These are phyloP conservation scores for Drosophila paramelanica DNA, from an alignment of 2,888 invertebrate species.

Conservation along the genomic window DNA sequence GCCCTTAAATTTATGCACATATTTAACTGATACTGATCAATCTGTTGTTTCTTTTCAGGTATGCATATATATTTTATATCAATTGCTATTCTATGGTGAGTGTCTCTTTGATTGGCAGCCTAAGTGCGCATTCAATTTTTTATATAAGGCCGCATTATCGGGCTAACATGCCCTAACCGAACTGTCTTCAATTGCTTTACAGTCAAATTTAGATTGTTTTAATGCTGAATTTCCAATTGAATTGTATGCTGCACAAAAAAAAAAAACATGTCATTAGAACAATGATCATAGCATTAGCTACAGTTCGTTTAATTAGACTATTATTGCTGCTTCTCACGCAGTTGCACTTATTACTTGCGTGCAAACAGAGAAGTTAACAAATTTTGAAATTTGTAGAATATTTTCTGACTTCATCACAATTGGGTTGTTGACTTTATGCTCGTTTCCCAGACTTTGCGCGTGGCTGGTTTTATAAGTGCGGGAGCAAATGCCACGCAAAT, in stretches of 20 bases:
- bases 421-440: slow-evolving; percentile 2
- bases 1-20: slow-evolving; percentile 19
- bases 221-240: slow-evolving; percentile 21
- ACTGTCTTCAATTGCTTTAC: slow-evolving; percentile 34
- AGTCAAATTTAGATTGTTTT: slow-evolving; percentile 31
- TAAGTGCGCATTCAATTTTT: slow-evolving; percentile 52
- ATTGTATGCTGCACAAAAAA: slow-evolving; percentile 32
- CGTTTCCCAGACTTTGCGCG: slow-evolving; percentile 24
- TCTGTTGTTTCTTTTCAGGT: slow-evolving; percentile 61
- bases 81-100: slow-evolving; percentile 66
- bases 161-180: slow-evolving; percentile 22
- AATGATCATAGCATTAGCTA: slow-evolving; percentile 12
- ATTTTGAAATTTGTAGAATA: slow-evolving; percentile 2
- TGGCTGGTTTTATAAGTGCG: neutral
- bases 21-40: slow-evolving; percentile 23
- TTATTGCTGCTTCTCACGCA: slow-evolving; percentile 22
- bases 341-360: slow-evolving; percentile 36
- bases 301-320: slow-evolving; percentile 22
- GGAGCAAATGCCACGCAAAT: slow-evolving; percentile 22
- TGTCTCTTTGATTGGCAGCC: slow-evolving; percentile 43
- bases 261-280: slow-evolving; percentile 4
- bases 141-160: slow-evolving; percentile 48
- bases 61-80: slow-evolving; percentile 50
- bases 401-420: slow-evolving; percentile 9
- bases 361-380: slow-evolving; percentile 13